These are phyloP conservation scores for Ptiloglossa arizonensis DNA, from an alignment of 1,140 invertebrate genomes.

Conservation along the genomic window DNA sequence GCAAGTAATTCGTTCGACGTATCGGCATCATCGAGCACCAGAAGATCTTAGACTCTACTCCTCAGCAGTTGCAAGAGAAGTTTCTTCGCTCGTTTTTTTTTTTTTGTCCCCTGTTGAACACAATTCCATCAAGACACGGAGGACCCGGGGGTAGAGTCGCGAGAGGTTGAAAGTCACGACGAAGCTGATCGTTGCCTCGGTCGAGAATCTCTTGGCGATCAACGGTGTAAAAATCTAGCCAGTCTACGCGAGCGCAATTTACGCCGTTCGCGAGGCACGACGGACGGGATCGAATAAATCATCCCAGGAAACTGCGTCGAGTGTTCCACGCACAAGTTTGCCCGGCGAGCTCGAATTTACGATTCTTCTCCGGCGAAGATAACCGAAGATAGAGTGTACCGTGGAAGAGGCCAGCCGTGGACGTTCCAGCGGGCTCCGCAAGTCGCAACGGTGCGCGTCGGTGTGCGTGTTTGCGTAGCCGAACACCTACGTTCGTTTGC, in stretches of 20 bases:
- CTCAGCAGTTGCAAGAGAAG: too few species aligned
- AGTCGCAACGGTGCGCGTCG: background rate
- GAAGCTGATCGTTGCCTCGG: background rate
- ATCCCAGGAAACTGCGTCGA: conserved; percentile 36
- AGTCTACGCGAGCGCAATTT: conserved; percentile 41
- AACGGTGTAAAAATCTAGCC: conserved; percentile 9
- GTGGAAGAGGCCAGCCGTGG: background rate
- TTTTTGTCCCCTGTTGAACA: too few species aligned
- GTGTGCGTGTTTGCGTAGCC: background rate
- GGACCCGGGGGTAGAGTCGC: too few species aligned
- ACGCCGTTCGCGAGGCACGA: conserved; percentile 59
- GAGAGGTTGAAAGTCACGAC: background rate
- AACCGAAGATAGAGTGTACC: conserved; percentile 60
- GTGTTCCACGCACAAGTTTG: conserved; percentile 50
- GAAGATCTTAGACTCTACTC: too few species aligned
- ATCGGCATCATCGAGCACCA: too few species aligned
- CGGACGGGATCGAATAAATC: conserved; percentile 61
- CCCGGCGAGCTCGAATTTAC: conserved; percentile 60
- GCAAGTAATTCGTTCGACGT: too few species aligned
- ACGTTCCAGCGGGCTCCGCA: background rate
- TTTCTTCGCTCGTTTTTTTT: too few species aligned
- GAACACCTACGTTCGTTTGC: conserved; percentile 13
- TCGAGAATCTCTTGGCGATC: conserved; percentile 8
- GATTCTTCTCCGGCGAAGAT: conserved; percentile 60
- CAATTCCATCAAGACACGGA: too few species aligned